These are phyloP conservation scores for Apeira syringaria DNA, from an alignment of 2,888 invertebrate species.

Conservation along the genomic window DNA sequence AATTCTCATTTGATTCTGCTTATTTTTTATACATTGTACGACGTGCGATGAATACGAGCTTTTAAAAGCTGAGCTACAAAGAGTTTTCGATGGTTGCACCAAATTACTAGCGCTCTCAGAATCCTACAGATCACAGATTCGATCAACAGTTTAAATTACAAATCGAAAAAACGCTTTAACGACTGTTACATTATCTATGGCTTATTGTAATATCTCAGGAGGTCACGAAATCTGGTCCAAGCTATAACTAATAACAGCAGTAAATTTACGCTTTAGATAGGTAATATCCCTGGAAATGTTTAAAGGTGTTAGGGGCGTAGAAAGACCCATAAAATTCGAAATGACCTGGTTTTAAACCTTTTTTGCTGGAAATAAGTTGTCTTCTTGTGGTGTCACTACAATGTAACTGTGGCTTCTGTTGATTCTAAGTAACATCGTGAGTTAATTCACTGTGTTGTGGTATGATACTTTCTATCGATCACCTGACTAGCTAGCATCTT, in stretches of 20 bases:
- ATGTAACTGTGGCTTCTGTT: conserved; percentile 19
- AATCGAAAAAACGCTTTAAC: not conserved
- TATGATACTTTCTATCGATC: no score
- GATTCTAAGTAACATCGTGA: no score
- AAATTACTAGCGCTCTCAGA: not conserved
- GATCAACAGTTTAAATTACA: not conserved
- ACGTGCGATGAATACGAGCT: not conserved
- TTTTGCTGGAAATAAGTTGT: conserved; percentile 12
- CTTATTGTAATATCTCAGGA: not conserved
- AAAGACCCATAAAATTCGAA: conserved; percentile 7
- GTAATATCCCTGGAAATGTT: conserved; percentile 15
- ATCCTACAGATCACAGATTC: not conserved
- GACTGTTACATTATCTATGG: not conserved
- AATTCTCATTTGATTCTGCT: not conserved
- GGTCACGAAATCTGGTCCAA: not conserved
- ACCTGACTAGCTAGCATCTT: no score
- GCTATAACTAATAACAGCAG: conserved; percentile 14
- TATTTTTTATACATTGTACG: conserved; percentile 11
- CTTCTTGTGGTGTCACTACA: conserved; percentile 1
- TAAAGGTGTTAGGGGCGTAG: conserved; percentile 20
- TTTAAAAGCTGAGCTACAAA: conserved; percentile 8
- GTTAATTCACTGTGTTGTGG: no score
- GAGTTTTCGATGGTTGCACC: conserved; percentile 4
- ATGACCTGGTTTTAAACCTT: conserved; percentile 5
- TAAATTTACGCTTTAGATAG: conserved; percentile 11